Evolutionary conservation across 2,888 invertebrate species (phyloP).

Genomic region (Harpagoxenus sublaevis): DNA sequence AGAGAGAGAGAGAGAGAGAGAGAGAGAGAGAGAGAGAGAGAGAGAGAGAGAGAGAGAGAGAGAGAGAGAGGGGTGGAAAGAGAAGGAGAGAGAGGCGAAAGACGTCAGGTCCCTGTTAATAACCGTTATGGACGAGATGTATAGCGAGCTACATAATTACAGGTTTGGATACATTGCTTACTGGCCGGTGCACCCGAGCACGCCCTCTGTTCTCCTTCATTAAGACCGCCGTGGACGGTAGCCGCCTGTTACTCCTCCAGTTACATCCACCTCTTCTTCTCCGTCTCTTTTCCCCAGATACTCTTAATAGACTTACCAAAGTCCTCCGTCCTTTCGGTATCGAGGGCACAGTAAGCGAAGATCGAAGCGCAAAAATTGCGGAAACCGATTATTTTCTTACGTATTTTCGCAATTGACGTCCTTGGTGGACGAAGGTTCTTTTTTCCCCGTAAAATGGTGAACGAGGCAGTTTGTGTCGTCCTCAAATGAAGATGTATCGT

Average conservation of each 20-base stretch:
- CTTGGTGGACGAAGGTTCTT: background rate
- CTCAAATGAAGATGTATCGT: background rate
- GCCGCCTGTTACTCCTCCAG: conserved; percentile 82
- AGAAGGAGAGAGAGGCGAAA: conserved; percentile 58
- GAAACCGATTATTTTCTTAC: conserved; percentile 29
- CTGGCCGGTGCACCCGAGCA: conserved; percentile 84
- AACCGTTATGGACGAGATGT: conserved; percentile 82
- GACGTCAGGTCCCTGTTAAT: conserved; percentile 83
- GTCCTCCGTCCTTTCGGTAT: conserved; percentile 21
- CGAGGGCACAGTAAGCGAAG: conserved; percentile 3
- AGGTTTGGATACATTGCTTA: conserved; percentile 84
- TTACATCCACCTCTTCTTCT: conserved; percentile 65
- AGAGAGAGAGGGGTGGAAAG: background rate
- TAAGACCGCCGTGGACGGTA: conserved; percentile 83
- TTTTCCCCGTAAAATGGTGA: background rate
- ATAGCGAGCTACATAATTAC: conserved; percentile 83
- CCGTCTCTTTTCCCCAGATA: conserved; percentile 27
- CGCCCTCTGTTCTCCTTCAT: conserved; percentile 85
- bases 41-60: conserved; percentile 9
- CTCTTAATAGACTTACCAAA: conserved; percentile 32
- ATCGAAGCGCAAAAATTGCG: conserved; percentile 27
- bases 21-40: conserved; percentile 22
- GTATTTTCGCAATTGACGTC: background rate
- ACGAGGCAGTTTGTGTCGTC: background rate
- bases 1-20: conserved; percentile 14